Conservation (phyloP, 2,113 vertebrate genomes). For the Tympanuchus pallidicinctus region DNA sequence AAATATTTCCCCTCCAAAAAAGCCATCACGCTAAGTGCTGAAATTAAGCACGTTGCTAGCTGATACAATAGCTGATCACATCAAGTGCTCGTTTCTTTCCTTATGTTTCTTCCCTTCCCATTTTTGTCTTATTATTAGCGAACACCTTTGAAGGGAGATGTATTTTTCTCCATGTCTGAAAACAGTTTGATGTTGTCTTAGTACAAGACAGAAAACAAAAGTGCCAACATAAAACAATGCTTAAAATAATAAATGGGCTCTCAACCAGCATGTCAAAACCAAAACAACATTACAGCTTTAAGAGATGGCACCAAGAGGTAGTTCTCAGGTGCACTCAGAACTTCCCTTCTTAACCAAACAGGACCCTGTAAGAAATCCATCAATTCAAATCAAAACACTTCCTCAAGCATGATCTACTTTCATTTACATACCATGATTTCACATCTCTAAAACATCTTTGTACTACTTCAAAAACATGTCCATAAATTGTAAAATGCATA, state of each 20-base stretch:
- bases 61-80: background rate
- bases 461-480: background rate
- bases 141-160: background rate
- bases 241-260: background rate
- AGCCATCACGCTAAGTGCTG: background rate
- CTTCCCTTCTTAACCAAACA: background rate
- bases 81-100: background rate
- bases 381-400: background rate
- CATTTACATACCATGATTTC: background rate
- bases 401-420: background rate
- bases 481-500: rapidly evolving
- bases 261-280: background rate
- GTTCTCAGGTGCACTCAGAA: background rate
- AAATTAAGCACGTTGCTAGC: background rate
- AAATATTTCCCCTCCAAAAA: background rate
- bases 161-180: background rate
- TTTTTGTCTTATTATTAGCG: background rate
- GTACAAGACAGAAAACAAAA: background rate
- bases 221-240: background rate
- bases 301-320: background rate
- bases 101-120: background rate
- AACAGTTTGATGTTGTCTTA: background rate
- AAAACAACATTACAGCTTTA: background rate
- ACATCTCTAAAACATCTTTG: background rate
- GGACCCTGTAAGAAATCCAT: background rate